phyloP scores from a whole-genome alignment of 2,113 vertebrate genomes.

The Phrynocephalus versicolor region DNA sequence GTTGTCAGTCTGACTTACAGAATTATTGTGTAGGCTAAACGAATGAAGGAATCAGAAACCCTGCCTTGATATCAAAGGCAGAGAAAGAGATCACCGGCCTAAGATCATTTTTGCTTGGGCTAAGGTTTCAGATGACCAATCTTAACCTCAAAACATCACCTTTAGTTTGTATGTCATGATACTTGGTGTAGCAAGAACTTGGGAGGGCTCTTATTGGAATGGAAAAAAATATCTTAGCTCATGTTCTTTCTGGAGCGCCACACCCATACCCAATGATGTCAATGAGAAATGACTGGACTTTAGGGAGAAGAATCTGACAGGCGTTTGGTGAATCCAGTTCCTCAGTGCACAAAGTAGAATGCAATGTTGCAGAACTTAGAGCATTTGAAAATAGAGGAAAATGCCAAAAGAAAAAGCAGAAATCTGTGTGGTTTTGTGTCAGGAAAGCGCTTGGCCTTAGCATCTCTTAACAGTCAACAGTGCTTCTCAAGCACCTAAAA shows the following conservation, averaged over 20 bases:
- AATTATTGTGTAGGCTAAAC: background rate
- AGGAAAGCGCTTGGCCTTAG: background rate
- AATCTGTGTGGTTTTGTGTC: background rate
- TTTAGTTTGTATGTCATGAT: background rate
- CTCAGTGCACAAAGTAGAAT: background rate
- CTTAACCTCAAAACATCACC: background rate
- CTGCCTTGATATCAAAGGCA: background rate
- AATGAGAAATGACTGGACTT: background rate
- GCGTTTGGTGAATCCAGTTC: background rate
- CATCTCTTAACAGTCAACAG: background rate
- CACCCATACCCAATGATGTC: background rate
- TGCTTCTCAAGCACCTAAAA: background rate
- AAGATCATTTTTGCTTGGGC: too few relatives aligned
- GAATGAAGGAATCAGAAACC: background rate
- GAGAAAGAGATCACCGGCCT: background rate
- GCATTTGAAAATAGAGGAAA: background rate
- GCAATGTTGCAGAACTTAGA: background rate
- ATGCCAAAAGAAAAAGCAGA: background rate
- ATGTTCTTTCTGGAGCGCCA: constrained; percentile 1
- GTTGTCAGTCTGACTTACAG: background rate
- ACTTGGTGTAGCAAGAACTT: background rate
- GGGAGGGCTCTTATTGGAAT: background rate
- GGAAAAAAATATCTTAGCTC: background rate
- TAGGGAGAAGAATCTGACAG: background rate
- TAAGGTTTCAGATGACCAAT: background rate